Base-by-base conservation (phyloP, 2,888 invertebrate species). In the Zaprionus bogoriensis region DNA sequence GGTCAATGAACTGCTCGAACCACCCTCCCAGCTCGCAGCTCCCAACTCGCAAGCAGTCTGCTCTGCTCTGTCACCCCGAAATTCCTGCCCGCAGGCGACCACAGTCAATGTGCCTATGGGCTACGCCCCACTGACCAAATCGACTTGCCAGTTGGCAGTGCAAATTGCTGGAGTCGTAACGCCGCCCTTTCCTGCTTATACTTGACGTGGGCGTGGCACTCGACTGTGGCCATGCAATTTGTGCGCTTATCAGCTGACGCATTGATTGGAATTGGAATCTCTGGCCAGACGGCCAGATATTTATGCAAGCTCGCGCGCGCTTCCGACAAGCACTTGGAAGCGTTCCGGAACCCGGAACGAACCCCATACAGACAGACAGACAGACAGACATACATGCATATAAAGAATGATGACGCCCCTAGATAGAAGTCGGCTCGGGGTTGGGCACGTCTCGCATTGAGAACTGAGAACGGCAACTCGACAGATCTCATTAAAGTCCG, bases 201-300 rank as follows among this genome's bases (percentile, higher is more conserved):
- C 41, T 28, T 36, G 17, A 36, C 44, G 45, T 75, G 66, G 71
- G 59, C 76, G 71, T 71, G 44, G 47, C 71, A 3, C 12, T 51
- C 36, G 36, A n/a, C 30, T 36, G 23, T 62, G 55, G 32, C 61
- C 57, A 47, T 74, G 75, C 85, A 85, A 85, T 84, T 78, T 83
- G 73, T 77, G 62, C 72, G 84, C 79, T 86, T 79, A 87, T 86
- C 79, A 80, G 84, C 55, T 68, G 62, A 64, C 60, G 64, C 78
- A 83, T 79, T 79, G 78, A 79, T 86, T 79, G 78, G 84, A 73
- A 71, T 71, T 75, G 70, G 32, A 36, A 36, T 58, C 69, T 23
- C 61, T 20, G n/a, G n/a, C n/a, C n/a, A n/a, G n/a, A n/a, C n/a
- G n/a, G 36, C 54, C 25, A 55, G 25, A 57, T 71, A 71, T 71